These are phyloP conservation scores for Propithecus coquereli DNA, from an alignment of 2,113 vertebrate species.

Conservation along the genomic window DNA sequence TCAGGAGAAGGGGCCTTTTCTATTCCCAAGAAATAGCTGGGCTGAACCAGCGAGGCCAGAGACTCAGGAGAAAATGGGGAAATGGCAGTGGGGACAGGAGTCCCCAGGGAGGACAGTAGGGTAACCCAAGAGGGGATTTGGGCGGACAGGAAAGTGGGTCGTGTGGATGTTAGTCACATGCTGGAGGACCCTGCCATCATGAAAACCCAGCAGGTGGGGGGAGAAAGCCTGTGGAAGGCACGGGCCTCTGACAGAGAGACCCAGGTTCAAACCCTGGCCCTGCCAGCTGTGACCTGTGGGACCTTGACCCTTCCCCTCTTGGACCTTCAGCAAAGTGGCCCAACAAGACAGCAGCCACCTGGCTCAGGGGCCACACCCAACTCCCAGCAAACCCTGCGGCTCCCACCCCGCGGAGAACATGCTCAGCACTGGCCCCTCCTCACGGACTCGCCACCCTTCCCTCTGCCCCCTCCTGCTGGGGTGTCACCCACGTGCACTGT, in stretches of 20 bases:
- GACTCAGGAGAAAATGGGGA: neutral
- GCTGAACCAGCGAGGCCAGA: neutral
- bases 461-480: neutral
- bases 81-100: neutral
- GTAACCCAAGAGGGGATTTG: neutral
- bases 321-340: neutral
- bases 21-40: neutral
- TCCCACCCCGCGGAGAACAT: neutral
- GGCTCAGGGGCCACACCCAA: neutral
- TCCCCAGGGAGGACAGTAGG: neutral
- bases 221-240: neutral
- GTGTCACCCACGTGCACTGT: neutral
- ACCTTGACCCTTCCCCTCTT: neutral
- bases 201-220: neutral
- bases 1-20: neutral
- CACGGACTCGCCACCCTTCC: neutral
- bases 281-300: neutral
- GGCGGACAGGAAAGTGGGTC: neutral
- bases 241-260: neutral
- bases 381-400: neutral
- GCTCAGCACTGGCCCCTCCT: too few species aligned
- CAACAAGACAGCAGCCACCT: neutral
- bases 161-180: neutral
- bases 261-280: neutral
- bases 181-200: neutral